These are phyloP conservation scores for Cephus cinctus DNA, from an alignment of 1,140 invertebrate genomes.

Conservation along the genomic window DNA sequence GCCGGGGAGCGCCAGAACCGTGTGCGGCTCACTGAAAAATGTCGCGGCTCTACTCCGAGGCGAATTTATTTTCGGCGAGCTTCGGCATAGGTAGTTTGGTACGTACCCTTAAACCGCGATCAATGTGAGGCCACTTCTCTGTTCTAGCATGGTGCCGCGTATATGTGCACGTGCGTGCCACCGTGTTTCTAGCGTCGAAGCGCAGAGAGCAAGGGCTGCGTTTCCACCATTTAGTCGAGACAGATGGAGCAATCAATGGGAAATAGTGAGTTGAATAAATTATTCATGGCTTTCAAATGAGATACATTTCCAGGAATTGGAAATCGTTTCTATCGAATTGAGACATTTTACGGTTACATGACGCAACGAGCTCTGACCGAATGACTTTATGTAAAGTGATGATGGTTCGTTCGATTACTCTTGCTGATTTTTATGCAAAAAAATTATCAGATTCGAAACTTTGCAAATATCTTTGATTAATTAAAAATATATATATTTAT, in stretches of 20 bases:
- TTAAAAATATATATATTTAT: too few species aligned
- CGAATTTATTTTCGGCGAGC: not conserved
- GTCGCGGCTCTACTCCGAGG: not conserved
- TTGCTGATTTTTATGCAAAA: too few species aligned
- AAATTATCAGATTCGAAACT: too few species aligned
- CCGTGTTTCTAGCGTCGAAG: not conserved
- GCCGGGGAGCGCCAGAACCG: not conserved
- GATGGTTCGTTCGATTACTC: too few species aligned
- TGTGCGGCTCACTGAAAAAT: slow-evolving; percentile 8
- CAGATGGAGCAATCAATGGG: slow-evolving; percentile 9
- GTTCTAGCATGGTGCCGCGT: too few species aligned
- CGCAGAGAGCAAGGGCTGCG: not conserved
- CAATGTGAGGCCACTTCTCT: too few species aligned
- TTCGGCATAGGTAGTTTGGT: not conserved
- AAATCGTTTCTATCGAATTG: slow-evolving; percentile 4
- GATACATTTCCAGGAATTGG: not conserved
- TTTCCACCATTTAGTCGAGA: slow-evolving; percentile 1
- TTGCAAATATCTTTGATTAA: too few species aligned
- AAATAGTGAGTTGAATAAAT: slow-evolving; percentile 9
- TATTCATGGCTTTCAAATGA: slow-evolving; percentile 5
- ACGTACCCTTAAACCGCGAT: too few species aligned
- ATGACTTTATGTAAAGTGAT: too few species aligned
- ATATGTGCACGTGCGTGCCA: not conserved
- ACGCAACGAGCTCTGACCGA: too few species aligned
- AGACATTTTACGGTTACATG: slow-evolving; percentile 1